Evolutionary conservation across 2,797 vertebrate genomes (phyloP).

Genomic region (Bovichtus diacanthus): DNA sequence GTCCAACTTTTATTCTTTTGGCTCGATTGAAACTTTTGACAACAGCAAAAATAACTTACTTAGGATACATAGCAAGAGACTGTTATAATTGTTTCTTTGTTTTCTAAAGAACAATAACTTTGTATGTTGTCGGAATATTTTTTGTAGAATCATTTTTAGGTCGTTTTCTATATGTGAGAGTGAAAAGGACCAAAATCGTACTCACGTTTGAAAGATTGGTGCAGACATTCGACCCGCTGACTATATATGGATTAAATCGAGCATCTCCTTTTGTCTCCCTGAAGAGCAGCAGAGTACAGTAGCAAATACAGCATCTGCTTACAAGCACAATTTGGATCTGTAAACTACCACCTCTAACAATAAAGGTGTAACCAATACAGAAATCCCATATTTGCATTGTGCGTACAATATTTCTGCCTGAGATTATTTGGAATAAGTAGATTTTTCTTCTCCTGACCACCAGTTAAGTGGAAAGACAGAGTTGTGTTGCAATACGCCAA

Average conservation of each 20-base stretch:
- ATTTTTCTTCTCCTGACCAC: slow-evolving; percentile 38
- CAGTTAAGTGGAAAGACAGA: slow-evolving; percentile 31
- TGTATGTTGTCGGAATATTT: slow-evolving; percentile 84
- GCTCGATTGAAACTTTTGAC: slow-evolving; percentile 79
- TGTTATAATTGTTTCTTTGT: slow-evolving; percentile 87
- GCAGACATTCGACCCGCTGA: slow-evolving; percentile 52
- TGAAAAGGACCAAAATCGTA: slow-evolving; percentile 86
- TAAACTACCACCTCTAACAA: slow-evolving; percentile 52
- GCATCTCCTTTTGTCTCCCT: slow-evolving; percentile 53
- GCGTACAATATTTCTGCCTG: slow-evolving; percentile 36
- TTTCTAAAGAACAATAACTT: slow-evolving; percentile 87
- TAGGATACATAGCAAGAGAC: slow-evolving; percentile 83
- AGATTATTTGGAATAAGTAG: slow-evolving; percentile 42
- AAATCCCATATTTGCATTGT: slow-evolving; percentile 55
- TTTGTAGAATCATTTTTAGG: slow-evolving; percentile 84
- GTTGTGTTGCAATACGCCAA: slow-evolving; percentile 41
- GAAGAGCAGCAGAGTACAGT: slow-evolving; percentile 62
- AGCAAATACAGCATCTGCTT: slow-evolving; percentile 49
- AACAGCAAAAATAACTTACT: slow-evolving; percentile 78
- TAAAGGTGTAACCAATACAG: slow-evolving; percentile 42
- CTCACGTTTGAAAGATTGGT: slow-evolving; percentile 58
- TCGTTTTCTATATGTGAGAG: slow-evolving; percentile 84
- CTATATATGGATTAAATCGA: slow-evolving; percentile 58
- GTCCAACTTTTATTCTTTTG: slow-evolving; percentile 65
- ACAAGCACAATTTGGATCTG: slow-evolving; percentile 71